Base-by-base conservation (phyloP, 2,113 vertebrate species). In the Alligator sinensis region DNA sequence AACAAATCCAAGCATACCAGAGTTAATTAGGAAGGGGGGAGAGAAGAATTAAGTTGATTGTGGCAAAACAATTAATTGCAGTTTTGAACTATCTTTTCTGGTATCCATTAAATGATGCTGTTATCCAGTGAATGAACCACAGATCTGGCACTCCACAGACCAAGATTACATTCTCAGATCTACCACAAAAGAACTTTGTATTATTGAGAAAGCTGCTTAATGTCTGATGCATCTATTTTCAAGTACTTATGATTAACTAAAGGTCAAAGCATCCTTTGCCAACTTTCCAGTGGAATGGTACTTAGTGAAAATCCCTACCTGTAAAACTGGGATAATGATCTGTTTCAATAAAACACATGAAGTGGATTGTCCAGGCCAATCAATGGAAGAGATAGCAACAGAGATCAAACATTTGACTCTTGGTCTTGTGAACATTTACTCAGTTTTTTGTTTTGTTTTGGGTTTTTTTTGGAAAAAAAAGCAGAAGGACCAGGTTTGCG, bases 331-430 rank as follows among this genome's bases (percentile, higher is more conserved):
- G 38, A 77, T 18, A 68, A 68, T 34, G 34, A 22, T 4, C 62
- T 24, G 34, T 17, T 88, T 78, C 72, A 63, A 13, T 13, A 66
- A 9, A 77, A n/a, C 66, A 22, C 62, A 9, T 66, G 16, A 25
- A 81, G 15, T 22, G 38, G 79, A 47, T 59, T 60, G 27, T 14
- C 27, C n/a, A 60, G 30, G 81, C 64, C 16, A 16, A 22, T 5
- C 21, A 81, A 25, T 9, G 68, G 57, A 34, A 55, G 77, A 25
- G 34, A 17, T 0, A 1, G 61, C 64, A 38, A 58, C 0, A 0
- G n/a, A 70, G 3, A 47, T 24, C 60, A 82, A 25, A 5, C 27
- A 58, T 0, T 5, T 1, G 2, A 17, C 34, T 62, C 30, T 74
- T 76, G 21, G 27, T 66, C 34, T 70, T 8, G 21, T 5, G 8